Evolutionary conservation across 1,140 invertebrate genomes (phyloP), one percentile per base, ranked within the genome.

Genomic region (Drosophila murphyi): DNA sequence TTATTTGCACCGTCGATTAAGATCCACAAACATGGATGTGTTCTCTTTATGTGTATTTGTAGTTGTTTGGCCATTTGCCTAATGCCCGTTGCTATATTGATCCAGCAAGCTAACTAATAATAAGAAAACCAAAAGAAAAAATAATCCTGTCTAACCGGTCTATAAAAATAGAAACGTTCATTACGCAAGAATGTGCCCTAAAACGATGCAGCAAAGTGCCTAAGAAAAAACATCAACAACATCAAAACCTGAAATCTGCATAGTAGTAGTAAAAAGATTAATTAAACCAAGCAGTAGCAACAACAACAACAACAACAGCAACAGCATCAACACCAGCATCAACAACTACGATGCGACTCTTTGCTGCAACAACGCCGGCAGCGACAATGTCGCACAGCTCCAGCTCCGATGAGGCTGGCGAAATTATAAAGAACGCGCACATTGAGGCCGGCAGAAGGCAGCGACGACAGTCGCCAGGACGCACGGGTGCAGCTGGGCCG

Each of bases 151-250:
- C 62, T 64, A 81, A 89, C 85, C 80, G 85, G 85, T 89, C 77
- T 73, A 65, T 74, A 89, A 72, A 90, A 85, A 90, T 90, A 85
- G 77, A 89, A 69, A 51, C 81, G 71, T 79, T 90, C 81, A 89
- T 89, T 90, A 89, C 78, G 85, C 86, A 89, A 89, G 85, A 89
- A 89, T 89, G 86, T 90, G 85, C 85, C 85, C 85, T 89, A 89
- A 89, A 89, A 89, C 85, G 85, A 85, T 89, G 85, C 81, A 81
- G 52, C 73, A 55, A 81, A 89, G 78, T 79, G 80, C 72, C 62
- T 79, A 80, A 77, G 64, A 57, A 67, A 61, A 39, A 68, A 12
- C 47, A 51, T 37, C 10, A 77, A 59, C n/a, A 61, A 39, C 34
- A 67, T 56, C 31, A 29, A 78, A 86, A 89, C 85, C 80, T 81